These are phyloP conservation scores for Microplitis deprimator DNA, from an alignment of 2,888 invertebrate genomes.

Conservation along the genomic window DNA sequence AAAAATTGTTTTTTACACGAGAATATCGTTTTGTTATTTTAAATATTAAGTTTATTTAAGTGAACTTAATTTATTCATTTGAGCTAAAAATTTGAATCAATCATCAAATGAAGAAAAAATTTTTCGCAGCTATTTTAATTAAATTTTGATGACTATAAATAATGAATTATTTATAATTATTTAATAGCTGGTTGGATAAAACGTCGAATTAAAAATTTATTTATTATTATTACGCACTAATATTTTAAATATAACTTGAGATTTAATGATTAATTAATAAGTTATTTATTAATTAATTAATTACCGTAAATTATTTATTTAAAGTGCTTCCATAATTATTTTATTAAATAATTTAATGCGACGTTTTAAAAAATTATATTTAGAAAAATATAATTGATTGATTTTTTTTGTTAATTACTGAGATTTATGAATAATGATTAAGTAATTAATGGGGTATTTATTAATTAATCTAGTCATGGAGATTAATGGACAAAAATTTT, in stretches of 20 bases:
- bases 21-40: no score
- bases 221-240: no score
- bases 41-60: no score
- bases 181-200: no score
- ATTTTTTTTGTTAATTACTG: no score
- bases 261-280: background rate
- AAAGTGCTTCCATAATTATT: slow-evolving; percentile 27
- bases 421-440: no score
- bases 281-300: slow-evolving; percentile 22
- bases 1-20: no score
- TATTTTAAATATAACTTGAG: slow-evolving; percentile 1
- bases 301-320: slow-evolving; percentile 9
- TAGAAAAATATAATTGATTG: no score
- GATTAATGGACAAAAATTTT: background rate
- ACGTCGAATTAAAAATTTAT: no score
- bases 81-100: background rate
- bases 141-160: no score
- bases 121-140: no score
- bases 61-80: background rate
- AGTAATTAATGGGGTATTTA: background rate
- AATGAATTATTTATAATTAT: no score
- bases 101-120: background rate
- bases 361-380: background rate
- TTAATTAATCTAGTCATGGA: background rate
- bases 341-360: slow-evolving; percentile 6